Evolutionary conservation across 2,797 vertebrate species (phyloP), one percentile per base, ranked within the genome.

Genomic region (Chaenodraco wilsoni): DNA sequence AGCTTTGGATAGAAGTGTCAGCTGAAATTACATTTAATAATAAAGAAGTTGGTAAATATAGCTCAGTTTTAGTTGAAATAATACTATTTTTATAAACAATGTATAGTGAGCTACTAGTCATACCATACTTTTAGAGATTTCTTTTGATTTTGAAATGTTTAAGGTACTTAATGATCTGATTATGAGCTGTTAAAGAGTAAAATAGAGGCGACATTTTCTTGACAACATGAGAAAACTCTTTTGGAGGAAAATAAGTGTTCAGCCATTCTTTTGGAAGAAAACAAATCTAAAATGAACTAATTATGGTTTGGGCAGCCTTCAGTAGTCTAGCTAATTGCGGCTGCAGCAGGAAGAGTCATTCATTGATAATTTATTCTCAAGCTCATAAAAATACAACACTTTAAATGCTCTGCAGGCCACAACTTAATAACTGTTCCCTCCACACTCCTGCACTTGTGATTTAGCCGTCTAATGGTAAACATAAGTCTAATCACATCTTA

Each of bases 401-500:
- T 13, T 0, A 44, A 16, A n/a, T 5, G 71, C 68, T 78, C 58
- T 50, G 31, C 0, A 44, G 63, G 54, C 64, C 17, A 48, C 52
- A 4, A 65, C 67, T 15, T 63, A 52, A 74, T 74, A 62, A 72
- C 6, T 9, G 52, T 43, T 62, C 62, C 45, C 65, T 64, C 19
- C 33, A 45, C 69, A 10, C 65, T 0, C 10, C 68, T 56, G 69
- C 72, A 17, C 63, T 64, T 3, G 12, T 72, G 59, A 69, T 48
- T 60, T 44, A 41, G 51, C 44, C 74, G 15, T 12, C 59, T 64
- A 52, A 73, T 27, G 49, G 50, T 76, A 56, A 84, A 84, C 81
- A 78, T 68, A 71, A 73, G 60, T 82, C 68, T 72, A 68, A 27
- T 71, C 72, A 33, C 65, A 62, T 72, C 64, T 78, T 65, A 73